A percentile compares a stretch with the other conserved stretches of the same genome.
Evolutionary conservation across 2,113 vertebrate genomes (phyloP).

Genomic region (Lonchura striata): DNA sequence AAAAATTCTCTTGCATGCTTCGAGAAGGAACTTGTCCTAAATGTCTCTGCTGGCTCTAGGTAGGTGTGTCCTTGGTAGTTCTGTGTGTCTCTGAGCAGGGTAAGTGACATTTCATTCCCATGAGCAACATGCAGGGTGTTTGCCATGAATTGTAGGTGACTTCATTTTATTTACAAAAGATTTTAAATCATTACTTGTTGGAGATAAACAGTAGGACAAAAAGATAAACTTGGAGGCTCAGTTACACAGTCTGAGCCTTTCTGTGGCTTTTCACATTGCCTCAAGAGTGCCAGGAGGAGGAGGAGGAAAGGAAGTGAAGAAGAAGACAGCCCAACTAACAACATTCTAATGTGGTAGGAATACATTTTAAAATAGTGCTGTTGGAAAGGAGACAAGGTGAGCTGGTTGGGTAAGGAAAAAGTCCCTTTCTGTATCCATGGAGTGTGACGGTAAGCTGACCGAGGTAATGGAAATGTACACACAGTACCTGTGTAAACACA

Average conservation of each 20-base stretch:
- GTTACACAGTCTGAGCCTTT: background rate
- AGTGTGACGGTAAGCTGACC: background rate
- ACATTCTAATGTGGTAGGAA: background rate
- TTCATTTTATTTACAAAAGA: background rate
- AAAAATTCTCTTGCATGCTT: background rate
- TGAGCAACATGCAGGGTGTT: background rate
- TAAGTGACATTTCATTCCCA: background rate
- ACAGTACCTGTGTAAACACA: background rate
- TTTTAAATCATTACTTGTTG: background rate
- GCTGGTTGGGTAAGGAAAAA: background rate
- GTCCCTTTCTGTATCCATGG: background rate
- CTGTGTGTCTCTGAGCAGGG: background rate
- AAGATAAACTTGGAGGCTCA: background rate
- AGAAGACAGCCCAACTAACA: background rate
- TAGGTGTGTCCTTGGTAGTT: background rate
- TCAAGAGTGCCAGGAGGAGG: background rate
- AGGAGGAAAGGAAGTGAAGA: background rate
- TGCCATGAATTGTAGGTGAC: background rate
- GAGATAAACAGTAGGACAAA: background rate
- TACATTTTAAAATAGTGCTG: background rate
- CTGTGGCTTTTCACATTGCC: background rate
- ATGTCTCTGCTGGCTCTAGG: background rate
- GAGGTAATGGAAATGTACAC: background rate
- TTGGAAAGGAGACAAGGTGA: background rate
- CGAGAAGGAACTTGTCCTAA: background rate